Conservation (phyloP, 1,140 invertebrate genomes). For the Drosophila ohnishii region DNA sequence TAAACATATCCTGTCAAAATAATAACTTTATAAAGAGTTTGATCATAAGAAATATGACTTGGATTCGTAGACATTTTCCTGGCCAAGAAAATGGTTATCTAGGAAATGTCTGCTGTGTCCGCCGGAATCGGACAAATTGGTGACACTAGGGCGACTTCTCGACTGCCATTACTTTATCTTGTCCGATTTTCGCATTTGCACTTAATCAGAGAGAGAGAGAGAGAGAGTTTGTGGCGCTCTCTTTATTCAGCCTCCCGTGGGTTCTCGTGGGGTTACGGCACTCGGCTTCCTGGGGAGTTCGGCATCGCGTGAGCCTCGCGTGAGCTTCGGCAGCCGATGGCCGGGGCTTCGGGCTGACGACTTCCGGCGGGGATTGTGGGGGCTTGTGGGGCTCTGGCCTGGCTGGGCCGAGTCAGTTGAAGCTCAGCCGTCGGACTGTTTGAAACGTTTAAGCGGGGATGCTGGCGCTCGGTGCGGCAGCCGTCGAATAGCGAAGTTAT, state of each 20-base stretch:
- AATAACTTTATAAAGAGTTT: too few species aligned
- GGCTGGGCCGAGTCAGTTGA: slow-evolving; percentile 52
- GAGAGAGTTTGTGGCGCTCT: background rate
- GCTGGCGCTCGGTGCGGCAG: slow-evolving; percentile 60
- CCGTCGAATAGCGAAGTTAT: slow-evolving; percentile 49
- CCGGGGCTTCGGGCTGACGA: slow-evolving; percentile 20
- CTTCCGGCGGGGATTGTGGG: slow-evolving; percentile 25
- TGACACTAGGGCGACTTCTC: slow-evolving; percentile 3
- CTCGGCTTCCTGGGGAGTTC: slow-evolving; percentile 19
- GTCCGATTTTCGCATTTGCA: slow-evolving; percentile 9
- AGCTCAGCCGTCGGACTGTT: slow-evolving; percentile 75
- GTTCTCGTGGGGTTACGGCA: background rate
- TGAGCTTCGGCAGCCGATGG: slow-evolving; percentile 23
- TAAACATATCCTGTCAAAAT: background rate
- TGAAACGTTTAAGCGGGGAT: slow-evolving; percentile 66
- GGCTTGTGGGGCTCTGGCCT: slow-evolving; percentile 25
- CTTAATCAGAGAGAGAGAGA: background rate
- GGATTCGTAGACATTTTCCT: background rate
- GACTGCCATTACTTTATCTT: slow-evolving; percentile 9
- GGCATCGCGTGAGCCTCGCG: slow-evolving; percentile 10
- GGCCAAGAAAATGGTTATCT: background rate
- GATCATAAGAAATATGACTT: background rate
- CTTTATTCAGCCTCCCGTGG: slow-evolving; percentile 30
- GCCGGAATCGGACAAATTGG: background rate
- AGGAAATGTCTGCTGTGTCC: background rate